Conservation (phyloP, 2,888 invertebrate genomes). For the Monopis laevigella region DNA sequence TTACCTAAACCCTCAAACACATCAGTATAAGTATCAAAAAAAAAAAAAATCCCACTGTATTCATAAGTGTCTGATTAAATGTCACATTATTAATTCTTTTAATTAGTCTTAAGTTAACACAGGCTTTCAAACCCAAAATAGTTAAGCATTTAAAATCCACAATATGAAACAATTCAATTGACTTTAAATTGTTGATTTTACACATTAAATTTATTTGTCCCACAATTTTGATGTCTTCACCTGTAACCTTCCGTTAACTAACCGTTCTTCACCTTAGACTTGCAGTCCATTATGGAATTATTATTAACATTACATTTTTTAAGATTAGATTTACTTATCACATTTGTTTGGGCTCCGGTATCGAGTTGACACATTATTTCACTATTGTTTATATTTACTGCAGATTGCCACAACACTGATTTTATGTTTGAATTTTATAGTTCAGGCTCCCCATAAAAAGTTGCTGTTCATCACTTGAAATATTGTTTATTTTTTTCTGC, state of each 20-base stretch:
- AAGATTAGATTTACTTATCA: neutral
- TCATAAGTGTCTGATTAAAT: neutral
- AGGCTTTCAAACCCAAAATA: neutral
- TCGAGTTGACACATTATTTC: neutral
- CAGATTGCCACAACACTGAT: too few species aligned
- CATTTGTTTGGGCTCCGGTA: neutral
- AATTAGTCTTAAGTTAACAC: neutral
- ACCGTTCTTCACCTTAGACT: neutral
- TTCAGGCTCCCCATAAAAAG: neutral
- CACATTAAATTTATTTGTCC: neutral
- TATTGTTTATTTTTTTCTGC: neutral
- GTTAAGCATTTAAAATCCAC: neutral
- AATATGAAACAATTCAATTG: neutral
- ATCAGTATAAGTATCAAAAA: neutral
- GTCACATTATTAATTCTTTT: neutral
- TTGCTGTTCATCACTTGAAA: neutral
- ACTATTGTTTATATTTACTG: neutral
- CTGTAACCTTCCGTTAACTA: neutral
- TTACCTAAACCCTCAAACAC: conserved; percentile 2
- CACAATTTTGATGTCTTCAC: neutral
- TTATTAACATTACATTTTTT: neutral
- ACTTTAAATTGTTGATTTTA: neutral
- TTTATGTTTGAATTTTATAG: too few species aligned
- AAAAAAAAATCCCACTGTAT: neutral
- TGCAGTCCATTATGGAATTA: neutral